phyloP scores from a whole-genome alignment of 2,797 vertebrate species.

The Phataginus tetradactyla region DNA sequence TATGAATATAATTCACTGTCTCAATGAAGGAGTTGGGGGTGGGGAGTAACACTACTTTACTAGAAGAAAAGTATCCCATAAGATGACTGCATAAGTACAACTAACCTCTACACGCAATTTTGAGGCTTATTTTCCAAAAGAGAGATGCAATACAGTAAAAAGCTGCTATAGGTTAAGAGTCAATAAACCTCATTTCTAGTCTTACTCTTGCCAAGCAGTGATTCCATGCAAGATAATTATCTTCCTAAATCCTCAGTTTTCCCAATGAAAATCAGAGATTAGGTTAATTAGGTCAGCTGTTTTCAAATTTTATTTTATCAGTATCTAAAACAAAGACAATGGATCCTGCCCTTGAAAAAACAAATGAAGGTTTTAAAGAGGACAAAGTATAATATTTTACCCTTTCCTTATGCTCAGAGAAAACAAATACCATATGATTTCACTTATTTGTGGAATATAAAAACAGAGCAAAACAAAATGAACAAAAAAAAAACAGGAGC shows the following conservation, averaged over 20 bases:
- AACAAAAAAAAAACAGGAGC: no score
- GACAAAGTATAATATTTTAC: no score
- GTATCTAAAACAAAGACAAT: no score
- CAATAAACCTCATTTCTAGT: conserved; percentile 25
- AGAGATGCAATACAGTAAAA: conserved; percentile 1
- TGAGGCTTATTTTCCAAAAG: background rate
- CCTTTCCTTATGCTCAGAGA: no score
- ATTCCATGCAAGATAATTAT: conserved; percentile 16
- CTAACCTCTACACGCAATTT: background rate
- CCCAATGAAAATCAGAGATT: conserved; percentile 39
- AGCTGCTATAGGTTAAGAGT: background rate
- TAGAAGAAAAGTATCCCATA: background rate
- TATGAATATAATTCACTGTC: background rate
- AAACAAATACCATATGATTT: no score
- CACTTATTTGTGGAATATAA: no score
- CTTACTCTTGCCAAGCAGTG: background rate
- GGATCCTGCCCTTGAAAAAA: no score
- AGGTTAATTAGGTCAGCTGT: conserved; percentile 3
- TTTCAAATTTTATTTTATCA: background rate
- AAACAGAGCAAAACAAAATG: no score
- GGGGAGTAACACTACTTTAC: background rate
- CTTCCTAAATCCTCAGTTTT: background rate
- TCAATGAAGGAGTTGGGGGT: background rate
- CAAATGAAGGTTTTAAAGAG: no score
- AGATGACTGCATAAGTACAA: background rate